phyloP scores from a whole-genome alignment of 2,888 invertebrate species.

The Conops quadrifasciatus region DNA sequence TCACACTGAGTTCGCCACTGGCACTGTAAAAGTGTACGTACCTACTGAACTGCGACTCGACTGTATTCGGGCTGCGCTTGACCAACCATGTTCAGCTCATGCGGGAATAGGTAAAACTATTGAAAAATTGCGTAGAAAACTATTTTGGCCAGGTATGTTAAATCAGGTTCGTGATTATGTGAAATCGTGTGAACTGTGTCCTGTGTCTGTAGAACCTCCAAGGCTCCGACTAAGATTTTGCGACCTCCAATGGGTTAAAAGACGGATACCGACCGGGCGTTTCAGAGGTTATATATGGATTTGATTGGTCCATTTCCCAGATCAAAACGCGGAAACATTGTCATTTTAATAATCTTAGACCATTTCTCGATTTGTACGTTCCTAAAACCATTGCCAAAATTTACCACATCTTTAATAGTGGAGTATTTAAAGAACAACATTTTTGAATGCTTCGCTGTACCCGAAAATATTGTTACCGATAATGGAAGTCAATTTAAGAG shows the following conservation, averaged over 20 bases:
- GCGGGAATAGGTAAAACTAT: constrained; percentile 13
- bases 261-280: constrained; percentile 12
- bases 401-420: too few species aligned
- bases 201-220: background rate
- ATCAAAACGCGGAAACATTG: background rate
- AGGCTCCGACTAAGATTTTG: background rate
- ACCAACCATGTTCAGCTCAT: constrained; percentile 5
- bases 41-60: constrained; percentile 2
- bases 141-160: constrained; percentile 14
- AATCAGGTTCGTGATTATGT: constrained; percentile 12
- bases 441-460: too few species aligned
- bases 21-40: constrained; percentile 62
- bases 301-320: constrained; percentile 33
- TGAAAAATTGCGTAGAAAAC: constrained; percentile 4
- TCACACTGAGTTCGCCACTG: background rate
- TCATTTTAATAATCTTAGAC: constrained; percentile 2
- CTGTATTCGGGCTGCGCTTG: constrained; percentile 3
- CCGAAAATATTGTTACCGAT: too few species aligned
- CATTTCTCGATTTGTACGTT: too few species aligned
- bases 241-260: constrained; percentile 12
- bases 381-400: too few species aligned
- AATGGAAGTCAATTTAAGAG: too few species aligned
- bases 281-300: constrained; percentile 35
- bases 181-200: constrained; percentile 12
- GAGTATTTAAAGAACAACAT: too few species aligned